Evolutionary conservation across 2,113 vertebrate species (phyloP).

Genomic region (Cochlearius cochlearius): DNA sequence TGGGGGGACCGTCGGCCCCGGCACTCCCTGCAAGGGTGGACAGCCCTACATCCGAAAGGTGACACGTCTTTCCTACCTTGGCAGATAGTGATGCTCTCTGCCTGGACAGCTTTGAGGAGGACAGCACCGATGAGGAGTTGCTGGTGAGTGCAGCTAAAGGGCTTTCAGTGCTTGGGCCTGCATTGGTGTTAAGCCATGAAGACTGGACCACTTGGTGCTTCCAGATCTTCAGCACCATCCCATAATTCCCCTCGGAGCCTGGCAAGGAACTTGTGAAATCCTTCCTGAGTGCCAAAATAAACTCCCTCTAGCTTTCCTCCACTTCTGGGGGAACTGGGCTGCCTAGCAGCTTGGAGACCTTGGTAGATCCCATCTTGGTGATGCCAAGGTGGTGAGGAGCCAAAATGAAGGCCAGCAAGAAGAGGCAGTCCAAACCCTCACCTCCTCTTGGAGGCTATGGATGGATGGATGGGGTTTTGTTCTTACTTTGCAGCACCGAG

Average conservation of each 20-base stretch:
- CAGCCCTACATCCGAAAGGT: background rate
- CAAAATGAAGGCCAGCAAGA: background rate
- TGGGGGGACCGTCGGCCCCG: background rate
- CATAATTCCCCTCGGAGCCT: background rate
- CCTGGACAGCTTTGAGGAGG: background rate
- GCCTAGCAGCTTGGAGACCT: background rate
- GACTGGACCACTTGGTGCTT: background rate
- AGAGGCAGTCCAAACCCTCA: background rate
- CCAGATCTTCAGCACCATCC: background rate
- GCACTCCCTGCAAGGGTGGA: background rate
- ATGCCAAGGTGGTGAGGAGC: background rate
- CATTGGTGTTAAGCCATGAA: background rate
- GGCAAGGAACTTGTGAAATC: background rate
- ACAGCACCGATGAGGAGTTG: background rate
- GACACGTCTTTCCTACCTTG: background rate
- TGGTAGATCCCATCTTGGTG: background rate
- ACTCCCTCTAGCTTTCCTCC: background rate
- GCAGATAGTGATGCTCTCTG: background rate
- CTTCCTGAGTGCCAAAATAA: background rate
- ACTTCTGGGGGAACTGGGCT: background rate
- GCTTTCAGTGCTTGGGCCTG: background rate
- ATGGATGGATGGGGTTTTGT: background rate
- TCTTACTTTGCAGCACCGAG: background rate
- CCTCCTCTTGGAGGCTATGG: background rate
- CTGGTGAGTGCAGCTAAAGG: background rate